phyloP scores from a whole-genome alignment of 2,888 invertebrate species.

The Cephus sareptanus region DNA sequence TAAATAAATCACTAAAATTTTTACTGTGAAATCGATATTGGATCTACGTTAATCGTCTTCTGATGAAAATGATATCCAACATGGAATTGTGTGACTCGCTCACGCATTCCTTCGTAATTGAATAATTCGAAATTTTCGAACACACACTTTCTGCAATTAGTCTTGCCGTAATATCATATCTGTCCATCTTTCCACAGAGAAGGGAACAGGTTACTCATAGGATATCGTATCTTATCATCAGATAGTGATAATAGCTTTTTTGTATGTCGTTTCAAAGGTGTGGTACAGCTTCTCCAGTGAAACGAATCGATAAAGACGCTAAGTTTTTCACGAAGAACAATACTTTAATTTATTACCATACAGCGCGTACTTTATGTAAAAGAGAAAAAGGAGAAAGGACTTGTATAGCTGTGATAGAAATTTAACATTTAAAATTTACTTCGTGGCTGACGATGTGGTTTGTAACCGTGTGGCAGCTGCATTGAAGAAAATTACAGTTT shows the following conservation, averaged over 20 bases:
- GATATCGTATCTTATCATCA: slow-evolving; percentile 59
- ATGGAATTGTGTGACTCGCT: background rate
- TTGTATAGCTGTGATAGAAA: background rate
- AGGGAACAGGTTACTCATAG: slow-evolving; percentile 41
- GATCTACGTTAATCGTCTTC: background rate
- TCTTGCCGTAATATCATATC: background rate
- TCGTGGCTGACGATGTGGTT: background rate
- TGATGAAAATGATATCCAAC: background rate
- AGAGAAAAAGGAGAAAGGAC: background rate
- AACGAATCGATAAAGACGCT: slow-evolving; percentile 18
- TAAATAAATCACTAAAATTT: background rate
- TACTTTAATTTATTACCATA: background rate
- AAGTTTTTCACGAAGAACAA: background rate
- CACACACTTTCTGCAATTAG: background rate
- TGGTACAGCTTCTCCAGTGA: slow-evolving; percentile 44
- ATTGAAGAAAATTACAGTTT: background rate
- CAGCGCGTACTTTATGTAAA: background rate
- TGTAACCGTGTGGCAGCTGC: background rate
- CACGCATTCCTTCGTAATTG: slow-evolving; percentile 20
- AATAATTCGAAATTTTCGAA: slow-evolving; percentile 14
- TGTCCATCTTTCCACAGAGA: slow-evolving; percentile 1
- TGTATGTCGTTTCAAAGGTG: slow-evolving; percentile 53
- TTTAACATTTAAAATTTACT: background rate
- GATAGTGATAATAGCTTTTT: slow-evolving; percentile 56
- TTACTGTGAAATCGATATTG: background rate